A percentile compares a stretch with the other conserved stretches of the same genome.
Conservation (phyloP, 2,113 vertebrate genomes). For the Hepsetus odoe region DNA sequence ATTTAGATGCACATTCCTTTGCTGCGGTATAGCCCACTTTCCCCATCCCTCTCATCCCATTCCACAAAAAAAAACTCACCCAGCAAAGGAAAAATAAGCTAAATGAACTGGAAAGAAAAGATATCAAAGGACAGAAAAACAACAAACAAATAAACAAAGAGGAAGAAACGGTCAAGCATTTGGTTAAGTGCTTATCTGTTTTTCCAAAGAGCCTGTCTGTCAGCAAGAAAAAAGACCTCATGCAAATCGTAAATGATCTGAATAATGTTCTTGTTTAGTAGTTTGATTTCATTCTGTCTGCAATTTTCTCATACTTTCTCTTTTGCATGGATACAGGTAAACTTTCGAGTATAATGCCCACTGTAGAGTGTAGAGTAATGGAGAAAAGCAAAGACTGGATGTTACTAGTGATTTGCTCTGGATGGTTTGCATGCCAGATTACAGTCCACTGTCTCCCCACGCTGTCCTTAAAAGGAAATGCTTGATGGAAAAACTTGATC, state of each 20-base stretch:
- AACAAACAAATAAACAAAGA: conserved; percentile 66
- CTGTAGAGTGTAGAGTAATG: conserved; percentile 62
- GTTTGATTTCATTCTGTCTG: conserved; percentile 74
- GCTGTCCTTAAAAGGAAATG: conserved; percentile 68
- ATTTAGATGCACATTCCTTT: conserved; percentile 68
- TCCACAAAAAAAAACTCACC: conserved; percentile 47
- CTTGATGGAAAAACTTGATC: conserved; percentile 76
- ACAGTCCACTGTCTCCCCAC: conserved; percentile 55
- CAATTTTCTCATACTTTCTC: conserved; percentile 66
- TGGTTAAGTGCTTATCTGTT: conserved; percentile 81
- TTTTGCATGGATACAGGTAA: conserved; percentile 72
- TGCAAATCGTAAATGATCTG: conserved; percentile 71
- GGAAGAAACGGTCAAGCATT: conserved; percentile 76
- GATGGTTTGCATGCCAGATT: conserved; percentile 58
- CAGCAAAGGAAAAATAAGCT: conserved; percentile 72
- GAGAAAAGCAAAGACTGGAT: conserved; percentile 42
- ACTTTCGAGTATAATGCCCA: conserved; percentile 83
- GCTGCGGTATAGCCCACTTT: conserved; percentile 66
- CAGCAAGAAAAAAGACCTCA: conserved; percentile 69
- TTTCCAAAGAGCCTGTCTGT: conserved; percentile 78
- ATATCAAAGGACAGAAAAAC: conserved; percentile 64
- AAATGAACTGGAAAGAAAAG: conserved; percentile 70
- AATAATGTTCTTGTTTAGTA: conserved; percentile 61
- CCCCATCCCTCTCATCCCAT: conserved; percentile 25
- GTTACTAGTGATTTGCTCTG: conserved; percentile 41